These are phyloP conservation scores for Crambe crambe DNA, from an alignment of 37 sponge, comb jelly and placozoan species.

Conservation along the genomic window DNA sequence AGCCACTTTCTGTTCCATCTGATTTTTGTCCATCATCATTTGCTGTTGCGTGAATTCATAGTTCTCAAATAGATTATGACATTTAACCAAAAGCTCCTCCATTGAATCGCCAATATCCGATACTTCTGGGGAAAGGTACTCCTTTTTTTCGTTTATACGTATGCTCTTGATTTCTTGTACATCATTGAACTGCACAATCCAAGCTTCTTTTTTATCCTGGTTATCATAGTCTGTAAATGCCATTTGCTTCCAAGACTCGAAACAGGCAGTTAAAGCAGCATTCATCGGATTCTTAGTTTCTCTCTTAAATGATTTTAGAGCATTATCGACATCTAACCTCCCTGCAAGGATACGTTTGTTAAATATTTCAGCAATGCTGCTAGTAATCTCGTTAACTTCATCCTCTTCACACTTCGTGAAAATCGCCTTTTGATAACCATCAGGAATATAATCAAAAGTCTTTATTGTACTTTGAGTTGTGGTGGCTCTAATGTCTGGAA, in stretches of 20 bases:
- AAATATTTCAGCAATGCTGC: not conserved
- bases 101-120: not conserved
- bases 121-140: not conserved
- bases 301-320: not conserved
- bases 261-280: constrained; percentile 18
- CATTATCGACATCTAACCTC: not conserved
- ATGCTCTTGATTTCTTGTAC: not conserved
- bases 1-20: not conserved
- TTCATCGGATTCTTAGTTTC: not conserved
- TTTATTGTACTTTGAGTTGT: no score
- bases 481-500: no score
- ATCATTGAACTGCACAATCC: not conserved
- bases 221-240: not conserved
- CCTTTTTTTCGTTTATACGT: not conserved
- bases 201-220: not conserved
- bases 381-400: not conserved
- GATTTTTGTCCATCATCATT: not conserved
- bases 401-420: not conserved
- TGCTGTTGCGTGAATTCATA: not conserved
- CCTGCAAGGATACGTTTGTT: not conserved
- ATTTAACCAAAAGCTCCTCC: not conserved
- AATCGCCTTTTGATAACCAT: not conserved
- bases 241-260: not conserved
- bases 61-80: not conserved
- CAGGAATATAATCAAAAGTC: not conserved